These are phyloP conservation scores for Hirudinaria manillensis DNA, from an alignment of 2,888 invertebrate species.

Conservation along the genomic window DNA sequence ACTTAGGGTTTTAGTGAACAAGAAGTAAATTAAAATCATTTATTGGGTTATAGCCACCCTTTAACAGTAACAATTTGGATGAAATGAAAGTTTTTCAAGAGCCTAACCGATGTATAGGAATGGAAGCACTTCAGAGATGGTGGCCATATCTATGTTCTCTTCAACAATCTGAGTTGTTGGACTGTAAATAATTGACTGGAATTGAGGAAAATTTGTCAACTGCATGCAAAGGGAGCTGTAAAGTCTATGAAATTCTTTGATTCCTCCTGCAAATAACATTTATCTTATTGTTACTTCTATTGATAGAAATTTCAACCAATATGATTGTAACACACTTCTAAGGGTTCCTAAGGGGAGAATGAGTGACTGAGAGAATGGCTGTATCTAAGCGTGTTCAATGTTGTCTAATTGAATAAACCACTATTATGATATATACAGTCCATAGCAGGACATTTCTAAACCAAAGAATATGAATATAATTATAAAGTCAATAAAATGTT, in stretches of 20 bases:
- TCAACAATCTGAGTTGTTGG: constrained; percentile 23
- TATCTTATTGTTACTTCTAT: not conserved
- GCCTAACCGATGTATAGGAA: constrained; percentile 33
- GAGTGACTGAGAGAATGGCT: too few species aligned
- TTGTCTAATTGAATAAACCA: too few species aligned
- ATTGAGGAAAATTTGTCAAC: constrained; percentile 1
- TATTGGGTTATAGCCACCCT: not conserved
- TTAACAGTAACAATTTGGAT: not conserved
- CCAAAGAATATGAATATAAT: too few species aligned
- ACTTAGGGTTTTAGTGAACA: not conserved
- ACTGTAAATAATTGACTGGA: constrained; percentile 27
- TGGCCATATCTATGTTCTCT: constrained; percentile 31
- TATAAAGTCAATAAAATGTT: too few species aligned
- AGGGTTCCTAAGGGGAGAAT: too few species aligned
- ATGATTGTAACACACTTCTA: too few species aligned
- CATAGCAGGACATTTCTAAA: too few species aligned
- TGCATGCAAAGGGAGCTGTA: constrained; percentile 31
- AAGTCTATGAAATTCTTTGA: constrained; percentile 34
- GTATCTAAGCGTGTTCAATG: too few species aligned
- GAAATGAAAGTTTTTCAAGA: not conserved
- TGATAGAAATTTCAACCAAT: too few species aligned
- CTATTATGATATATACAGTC: too few species aligned
- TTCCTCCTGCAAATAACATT: constrained; percentile 35
- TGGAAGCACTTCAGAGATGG: constrained; percentile 31
- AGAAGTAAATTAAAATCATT: not conserved